phyloP scores from a whole-genome alignment of 2,797 vertebrate species.

The Peromyscus attwateri region DNA sequence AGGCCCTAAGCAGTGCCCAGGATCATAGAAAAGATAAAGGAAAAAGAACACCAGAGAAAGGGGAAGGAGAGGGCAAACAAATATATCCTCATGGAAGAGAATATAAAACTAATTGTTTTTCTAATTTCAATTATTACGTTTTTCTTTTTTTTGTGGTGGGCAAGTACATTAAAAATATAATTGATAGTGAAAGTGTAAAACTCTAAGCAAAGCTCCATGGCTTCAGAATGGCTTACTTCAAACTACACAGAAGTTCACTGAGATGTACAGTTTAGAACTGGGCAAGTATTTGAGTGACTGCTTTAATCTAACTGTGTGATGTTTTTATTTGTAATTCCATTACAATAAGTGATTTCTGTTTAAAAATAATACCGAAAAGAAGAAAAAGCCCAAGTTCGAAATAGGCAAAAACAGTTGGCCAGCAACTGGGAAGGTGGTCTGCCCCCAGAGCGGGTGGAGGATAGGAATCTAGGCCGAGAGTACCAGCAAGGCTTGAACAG shows the following conservation, averaged over 20 bases:
- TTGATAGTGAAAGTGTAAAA: background rate
- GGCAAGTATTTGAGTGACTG: background rate
- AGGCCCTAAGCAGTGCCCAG: background rate
- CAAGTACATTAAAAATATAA: background rate
- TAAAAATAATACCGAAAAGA: background rate
- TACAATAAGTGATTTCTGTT: background rate
- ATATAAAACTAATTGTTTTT: background rate
- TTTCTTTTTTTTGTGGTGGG: background rate
- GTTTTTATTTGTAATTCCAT: background rate
- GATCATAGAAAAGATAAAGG: background rate
- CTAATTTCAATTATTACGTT: background rate
- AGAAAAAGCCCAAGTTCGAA: background rate
- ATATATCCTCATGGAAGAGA: background rate
- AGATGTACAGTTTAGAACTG: background rate
- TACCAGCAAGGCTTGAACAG: background rate
- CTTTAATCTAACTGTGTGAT: background rate
- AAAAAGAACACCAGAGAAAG: background rate
- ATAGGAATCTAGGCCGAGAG: background rate
- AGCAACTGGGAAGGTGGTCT: background rate
- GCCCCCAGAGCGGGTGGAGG: rapidly evolving
- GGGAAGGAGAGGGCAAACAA: background rate
- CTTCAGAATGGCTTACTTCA: background rate
- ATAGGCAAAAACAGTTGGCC: background rate
- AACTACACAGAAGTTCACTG: background rate
- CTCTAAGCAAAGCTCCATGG: background rate